Conservation (phyloP, 2,113 vertebrate genomes). For the Pelodiscus sinensis region DNA sequence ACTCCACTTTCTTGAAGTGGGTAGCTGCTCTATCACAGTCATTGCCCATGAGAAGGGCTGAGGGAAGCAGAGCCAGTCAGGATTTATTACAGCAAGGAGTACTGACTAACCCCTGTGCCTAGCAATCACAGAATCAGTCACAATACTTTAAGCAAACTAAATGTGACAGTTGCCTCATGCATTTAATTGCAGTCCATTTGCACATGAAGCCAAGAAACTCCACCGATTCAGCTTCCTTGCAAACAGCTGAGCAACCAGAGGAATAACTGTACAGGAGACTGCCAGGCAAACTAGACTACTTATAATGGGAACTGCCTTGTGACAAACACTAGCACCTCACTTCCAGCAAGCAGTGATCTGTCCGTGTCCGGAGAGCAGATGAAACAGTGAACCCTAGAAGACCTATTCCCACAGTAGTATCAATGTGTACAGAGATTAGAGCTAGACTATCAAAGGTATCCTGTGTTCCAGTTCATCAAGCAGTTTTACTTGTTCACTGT, state of each 20-base stretch:
- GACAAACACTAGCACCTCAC: not conserved
- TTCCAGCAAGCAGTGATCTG: not conserved
- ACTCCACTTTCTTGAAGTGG: not conserved
- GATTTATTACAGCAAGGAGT: not conserved
- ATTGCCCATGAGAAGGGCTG: not conserved
- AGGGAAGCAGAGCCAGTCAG: not conserved
- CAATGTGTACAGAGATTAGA: not conserved
- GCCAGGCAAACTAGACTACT: not conserved
- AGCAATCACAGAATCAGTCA: not conserved
- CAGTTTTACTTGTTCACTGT: not conserved
- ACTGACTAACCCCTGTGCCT: not conserved
- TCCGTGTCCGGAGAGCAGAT: accelerated
- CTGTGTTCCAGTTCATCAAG: not conserved
- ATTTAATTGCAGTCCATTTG: not conserved
- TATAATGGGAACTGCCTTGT: not conserved
- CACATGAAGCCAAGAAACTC: not conserved
- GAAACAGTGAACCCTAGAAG: not conserved
- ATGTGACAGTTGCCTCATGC: not conserved
- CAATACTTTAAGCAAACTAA: not conserved
- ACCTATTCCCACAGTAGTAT: not conserved
- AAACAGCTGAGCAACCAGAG: not conserved
- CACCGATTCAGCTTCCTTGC: not conserved
- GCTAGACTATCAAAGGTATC: not conserved
- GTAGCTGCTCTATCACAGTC: not conserved
- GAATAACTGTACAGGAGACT: not conserved